Percentiles rank a stretch among this genome's conserved stretches.
These are phyloP conservation scores for Melanostigma gelatinosum DNA, from an alignment of 2,113 vertebrate species.

Conservation along the genomic window DNA sequence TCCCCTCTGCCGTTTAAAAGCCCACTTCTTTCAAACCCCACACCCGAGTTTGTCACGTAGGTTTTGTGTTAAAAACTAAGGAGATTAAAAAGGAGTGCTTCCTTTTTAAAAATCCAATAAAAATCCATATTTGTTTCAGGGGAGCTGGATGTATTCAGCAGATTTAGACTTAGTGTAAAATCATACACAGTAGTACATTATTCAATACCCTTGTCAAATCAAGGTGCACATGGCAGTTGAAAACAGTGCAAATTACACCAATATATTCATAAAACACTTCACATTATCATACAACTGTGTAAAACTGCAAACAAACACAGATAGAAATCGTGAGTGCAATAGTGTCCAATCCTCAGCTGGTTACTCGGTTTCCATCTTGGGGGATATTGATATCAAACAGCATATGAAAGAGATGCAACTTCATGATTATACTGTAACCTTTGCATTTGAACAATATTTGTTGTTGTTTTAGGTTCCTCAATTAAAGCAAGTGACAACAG, in stretches of 20 bases:
- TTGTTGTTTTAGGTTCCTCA: constrained; percentile 45
- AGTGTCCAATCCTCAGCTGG: constrained; percentile 14
- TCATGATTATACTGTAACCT: constrained; percentile 14
- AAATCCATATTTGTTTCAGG: not conserved
- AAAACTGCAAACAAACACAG: not conserved
- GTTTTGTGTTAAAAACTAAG: not conserved
- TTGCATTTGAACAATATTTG: constrained; percentile 42
- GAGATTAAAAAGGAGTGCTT: not conserved
- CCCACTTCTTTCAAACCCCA: not conserved
- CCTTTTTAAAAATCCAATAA: not conserved
- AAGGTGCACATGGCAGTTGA: not conserved
- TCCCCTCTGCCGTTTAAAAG: not conserved
- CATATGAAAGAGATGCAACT: constrained; percentile 29
- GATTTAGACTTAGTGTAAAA: not conserved
- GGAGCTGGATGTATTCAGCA: not conserved
- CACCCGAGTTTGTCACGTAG: not conserved
- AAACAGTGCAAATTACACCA: not conserved
- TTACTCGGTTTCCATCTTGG: not conserved
- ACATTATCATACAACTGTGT: constrained; percentile 8
- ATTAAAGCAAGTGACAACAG: constrained; percentile 29
- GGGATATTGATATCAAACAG: constrained; percentile 33
- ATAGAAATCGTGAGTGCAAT: not conserved
- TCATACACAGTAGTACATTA: not conserved
- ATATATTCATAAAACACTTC: not conserved
- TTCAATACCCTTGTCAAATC: not conserved